Evolutionary conservation across 2,888 invertebrate species (phyloP).

Genomic region (Tetranychus piercei): DNA sequence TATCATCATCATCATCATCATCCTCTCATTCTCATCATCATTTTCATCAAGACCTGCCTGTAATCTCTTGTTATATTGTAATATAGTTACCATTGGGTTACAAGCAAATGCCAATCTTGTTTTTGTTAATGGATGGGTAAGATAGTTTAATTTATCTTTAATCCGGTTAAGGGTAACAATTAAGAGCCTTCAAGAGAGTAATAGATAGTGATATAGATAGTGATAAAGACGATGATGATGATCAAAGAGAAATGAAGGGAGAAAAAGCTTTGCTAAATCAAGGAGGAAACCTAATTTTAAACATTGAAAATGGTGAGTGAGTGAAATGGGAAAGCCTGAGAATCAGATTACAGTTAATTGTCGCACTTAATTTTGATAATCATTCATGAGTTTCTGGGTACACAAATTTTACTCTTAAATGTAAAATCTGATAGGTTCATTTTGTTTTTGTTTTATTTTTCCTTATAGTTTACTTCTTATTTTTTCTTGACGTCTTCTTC

Average conservation of each 20-base stretch:
- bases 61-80: not conserved
- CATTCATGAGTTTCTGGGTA: not conserved
- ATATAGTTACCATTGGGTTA: not conserved
- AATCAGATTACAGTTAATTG: conserved; percentile 1
- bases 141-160: not conserved
- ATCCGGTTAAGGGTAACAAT: conserved; percentile 1
- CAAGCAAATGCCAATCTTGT: not conserved
- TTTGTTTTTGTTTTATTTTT: not conserved
- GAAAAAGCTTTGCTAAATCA: not conserved
- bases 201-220: not conserved
- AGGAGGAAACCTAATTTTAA: not conserved
- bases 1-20: not conserved
- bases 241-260: not conserved
- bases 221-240: not conserved
- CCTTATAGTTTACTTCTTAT: not conserved
- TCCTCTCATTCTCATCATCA: not conserved
- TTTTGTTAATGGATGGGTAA: not conserved
- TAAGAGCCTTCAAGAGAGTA: not conserved
- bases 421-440: not conserved
- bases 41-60: no score
- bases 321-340: not conserved
- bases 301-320: not conserved
- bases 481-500: not conserved
- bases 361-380: conserved; percentile 1
- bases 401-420: not conserved